phyloP scores from a whole-genome alignment of 1,140 invertebrate genomes.

The Cydia splendana region DNA sequence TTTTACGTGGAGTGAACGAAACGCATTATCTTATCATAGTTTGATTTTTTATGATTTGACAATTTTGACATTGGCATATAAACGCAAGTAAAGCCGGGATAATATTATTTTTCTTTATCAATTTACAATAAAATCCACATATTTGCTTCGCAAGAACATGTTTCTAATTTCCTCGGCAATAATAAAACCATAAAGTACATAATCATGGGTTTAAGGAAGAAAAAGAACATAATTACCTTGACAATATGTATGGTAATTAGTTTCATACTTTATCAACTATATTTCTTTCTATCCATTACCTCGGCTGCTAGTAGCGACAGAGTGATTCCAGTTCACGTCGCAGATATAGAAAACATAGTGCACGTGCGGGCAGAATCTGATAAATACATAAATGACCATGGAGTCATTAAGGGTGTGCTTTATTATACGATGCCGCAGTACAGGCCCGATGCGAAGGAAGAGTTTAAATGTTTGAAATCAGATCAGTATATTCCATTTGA shows the following conservation, averaged over 20 bases:
- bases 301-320: constrained; percentile 49
- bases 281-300: constrained; percentile 69
- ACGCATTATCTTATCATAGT: neutral
- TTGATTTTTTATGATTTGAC: neutral
- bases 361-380: constrained; percentile 62
- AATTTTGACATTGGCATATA: neutral
- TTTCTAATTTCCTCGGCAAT: neutral
- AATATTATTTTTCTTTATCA: neutral
- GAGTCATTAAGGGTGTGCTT: constrained; percentile 65
- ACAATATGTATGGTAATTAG: constrained; percentile 55
- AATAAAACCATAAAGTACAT: neutral
- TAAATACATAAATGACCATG: constrained; percentile 65
- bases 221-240: constrained; percentile 65
- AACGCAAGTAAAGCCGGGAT: neutral
- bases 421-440: constrained; percentile 57
- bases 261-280: constrained; percentile 70
- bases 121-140: neutral
- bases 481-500: constrained; percentile 69
- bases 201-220: constrained; percentile 63
- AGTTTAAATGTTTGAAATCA: constrained; percentile 64
- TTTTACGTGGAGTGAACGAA: neutral
- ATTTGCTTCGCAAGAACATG: constrained; percentile 2
- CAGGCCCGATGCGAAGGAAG: constrained; percentile 55
- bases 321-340: constrained; percentile 50
- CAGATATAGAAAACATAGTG: constrained; percentile 45